phyloP scores from a whole-genome alignment of 2,888 invertebrate genomes.

The Ctena decussata region DNA sequence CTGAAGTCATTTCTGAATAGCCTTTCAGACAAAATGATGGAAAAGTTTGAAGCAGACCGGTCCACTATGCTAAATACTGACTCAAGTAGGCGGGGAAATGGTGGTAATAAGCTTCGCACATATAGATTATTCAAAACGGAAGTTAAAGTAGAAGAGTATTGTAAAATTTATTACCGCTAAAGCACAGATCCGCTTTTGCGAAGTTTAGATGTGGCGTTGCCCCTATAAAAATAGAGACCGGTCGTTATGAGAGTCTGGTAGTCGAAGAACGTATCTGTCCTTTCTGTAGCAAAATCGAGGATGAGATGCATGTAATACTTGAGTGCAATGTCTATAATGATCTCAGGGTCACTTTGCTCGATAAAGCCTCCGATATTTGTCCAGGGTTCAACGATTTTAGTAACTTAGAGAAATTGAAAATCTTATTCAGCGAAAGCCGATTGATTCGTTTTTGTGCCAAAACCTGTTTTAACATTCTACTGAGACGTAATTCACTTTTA shows the following conservation, averaged over 20 bases:
- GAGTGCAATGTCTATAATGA: constrained; percentile 7
- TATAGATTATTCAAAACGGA: background rate
- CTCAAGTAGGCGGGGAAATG: background rate
- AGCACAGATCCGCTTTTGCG: constrained; percentile 12
- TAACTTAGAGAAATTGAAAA: background rate
- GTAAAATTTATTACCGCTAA: background rate
- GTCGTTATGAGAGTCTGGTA: constrained; percentile 5
- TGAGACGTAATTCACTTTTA: background rate
- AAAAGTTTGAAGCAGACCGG: background rate
- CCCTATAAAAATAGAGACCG: constrained; percentile 15
- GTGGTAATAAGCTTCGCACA: constrained; percentile 2
- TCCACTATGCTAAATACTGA: background rate
- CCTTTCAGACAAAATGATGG: background rate
- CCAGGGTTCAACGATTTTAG: background rate
- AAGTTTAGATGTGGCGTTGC: constrained; percentile 27
- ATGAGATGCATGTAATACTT: constrained; percentile 29
- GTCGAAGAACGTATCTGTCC: background rate
- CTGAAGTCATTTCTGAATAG: no score
- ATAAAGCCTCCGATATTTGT: background rate
- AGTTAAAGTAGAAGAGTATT: background rate
- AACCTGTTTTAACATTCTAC: constrained; percentile 17
- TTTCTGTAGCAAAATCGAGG: constrained; percentile 17
- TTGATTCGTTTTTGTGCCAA: constrained; percentile 4
- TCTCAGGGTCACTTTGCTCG: background rate
- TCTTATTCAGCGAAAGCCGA: background rate